Evolutionary conservation across 1,140 invertebrate genomes (phyloP).

Genomic region (Leptoteleia sp.): DNA sequence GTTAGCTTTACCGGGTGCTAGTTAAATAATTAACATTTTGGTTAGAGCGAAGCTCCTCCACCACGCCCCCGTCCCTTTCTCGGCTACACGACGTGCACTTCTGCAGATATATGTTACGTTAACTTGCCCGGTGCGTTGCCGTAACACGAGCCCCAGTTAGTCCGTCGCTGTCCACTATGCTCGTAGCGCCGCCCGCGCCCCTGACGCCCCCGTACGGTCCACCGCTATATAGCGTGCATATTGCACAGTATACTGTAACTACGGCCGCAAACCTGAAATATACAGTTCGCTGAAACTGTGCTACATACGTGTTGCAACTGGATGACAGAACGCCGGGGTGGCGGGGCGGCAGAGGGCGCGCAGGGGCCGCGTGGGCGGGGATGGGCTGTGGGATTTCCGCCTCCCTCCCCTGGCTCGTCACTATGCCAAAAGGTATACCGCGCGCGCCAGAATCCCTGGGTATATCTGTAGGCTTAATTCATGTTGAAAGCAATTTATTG

Average conservation of each 20-base stretch:
- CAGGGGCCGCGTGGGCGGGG: conserved; percentile 10
- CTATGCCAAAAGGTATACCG: conserved; percentile 55
- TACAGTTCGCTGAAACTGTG: conserved; percentile 72
- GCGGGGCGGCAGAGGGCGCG: background rate
- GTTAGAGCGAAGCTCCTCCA: conserved; percentile 71
- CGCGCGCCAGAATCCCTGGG: conserved; percentile 50
- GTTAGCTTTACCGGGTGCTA: conserved; percentile 74
- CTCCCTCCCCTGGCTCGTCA: conserved; percentile 65
- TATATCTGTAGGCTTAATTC: conserved; percentile 62
- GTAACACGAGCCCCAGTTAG: conserved; percentile 77
- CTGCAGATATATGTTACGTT: conserved; percentile 71
- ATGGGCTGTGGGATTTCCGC: conserved; percentile 56
- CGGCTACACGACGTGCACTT: conserved; percentile 51
- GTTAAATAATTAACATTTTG: conserved; percentile 80
- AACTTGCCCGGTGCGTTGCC: conserved; percentile 68
- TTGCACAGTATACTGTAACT: conserved; percentile 77
- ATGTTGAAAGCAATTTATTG: conserved; percentile 63
- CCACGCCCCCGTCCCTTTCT: conserved; percentile 43
- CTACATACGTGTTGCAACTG: conserved; percentile 56
- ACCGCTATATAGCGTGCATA: conserved; percentile 71
- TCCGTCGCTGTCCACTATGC: conserved; percentile 75
- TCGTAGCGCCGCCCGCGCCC: conserved; percentile 45
- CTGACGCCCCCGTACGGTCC: conserved; percentile 11
- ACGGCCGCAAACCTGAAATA: conserved; percentile 76
- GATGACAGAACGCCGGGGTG: conserved; percentile 54